Evolutionary conservation across 2,113 vertebrate species (phyloP), one percentile per base, ranked within the genome.

Genomic region (zebrafish (Danio rerio)): DNA sequence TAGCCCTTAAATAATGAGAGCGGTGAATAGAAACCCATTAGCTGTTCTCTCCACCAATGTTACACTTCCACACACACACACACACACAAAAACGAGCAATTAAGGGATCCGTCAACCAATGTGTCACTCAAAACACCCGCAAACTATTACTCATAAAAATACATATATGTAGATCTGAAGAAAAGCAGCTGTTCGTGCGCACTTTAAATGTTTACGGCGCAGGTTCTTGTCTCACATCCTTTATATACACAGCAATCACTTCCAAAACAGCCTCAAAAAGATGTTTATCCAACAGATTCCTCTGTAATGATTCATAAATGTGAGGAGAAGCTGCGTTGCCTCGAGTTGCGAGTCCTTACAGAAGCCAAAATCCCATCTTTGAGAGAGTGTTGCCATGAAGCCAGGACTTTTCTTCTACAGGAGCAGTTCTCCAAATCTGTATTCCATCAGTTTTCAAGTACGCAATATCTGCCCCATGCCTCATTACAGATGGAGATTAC

Each of bases 221-320:
- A 78, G 75, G 75, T 78, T 63, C 43, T n/a, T 65, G 20, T n/a
- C 16, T 79, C 18, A 65, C 77, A 79, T 66, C 49, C 49, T 66
- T 66, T 52, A 50, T 47, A 40, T 40, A 31, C 3, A 55, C 62
- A 63, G 45, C 40, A 62, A 66, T 79, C 61, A 68, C 61, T 49
- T 7, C 13, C 47, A 66, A 81, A 72, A 58, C 8, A 40, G 61
- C 80, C 73, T 75, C 47, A 42, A 77, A 84, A 80, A 83, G 75
- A 83, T 85, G 81, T 85, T 85, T 87, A 85, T 77, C 84, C 78
- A 43, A 40, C 68, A 78, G 71, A 87, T 87, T 84, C 81, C 81
- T 81, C 56, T 16, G 69, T 53, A 81, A 74, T 87, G 86, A 85
- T 83, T 85, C 86, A 84, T 55, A 66, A 78, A 78, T 43, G 42